Evolutionary conservation across 2,888 invertebrate species (phyloP), one percentile per base, ranked within the genome.

Genomic region (Seira ritae): DNA sequence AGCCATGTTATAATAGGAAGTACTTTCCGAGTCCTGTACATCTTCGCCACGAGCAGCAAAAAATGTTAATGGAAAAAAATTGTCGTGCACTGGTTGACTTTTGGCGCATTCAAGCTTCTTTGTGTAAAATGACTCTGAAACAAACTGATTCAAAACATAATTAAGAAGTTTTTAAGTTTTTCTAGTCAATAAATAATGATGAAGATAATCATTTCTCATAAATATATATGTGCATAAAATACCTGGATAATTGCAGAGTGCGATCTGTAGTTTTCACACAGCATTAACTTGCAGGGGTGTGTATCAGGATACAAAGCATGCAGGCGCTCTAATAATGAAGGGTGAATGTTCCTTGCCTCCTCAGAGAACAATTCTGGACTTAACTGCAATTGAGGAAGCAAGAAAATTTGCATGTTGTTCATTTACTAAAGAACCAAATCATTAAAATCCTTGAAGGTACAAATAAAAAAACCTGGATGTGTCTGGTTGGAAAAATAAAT

Each of bases 201-300:
- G n/a, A 89, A 89, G 72, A 71, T 69, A 77, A 37, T 42, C 37
- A 6, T 67, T 31, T 8, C 37, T 55, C 22, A 23, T 46, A 81
- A 42, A 46, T 74, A 17, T 1, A 77, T 70, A 37, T 70, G 19
- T 68, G 17, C n/a, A 24, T 24, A 23, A 15, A n/a, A 19, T 89
- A 91, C 91, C 90, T 94, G 93, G 20, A 96, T 94, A 82, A 96
- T 96, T 37, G 95, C 95, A 89, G 94, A 93, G 90, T 96, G 96
- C 0, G 96, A 95, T 68, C 96, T 92, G 90, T 96, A 96, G 90
- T 96, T 96, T 90, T 95, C 95, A 90, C 95, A 95, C 0, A 96
- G 91, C 87, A 96, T 92, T 83, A 96, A 94, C 91, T 95, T 95
- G 90, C 95, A 96, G 0, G 95, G 94, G 90, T 94, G 95, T 84